Base-by-base conservation (phyloP, 2,113 vertebrate species). In the Ciconia boyciana region DNA sequence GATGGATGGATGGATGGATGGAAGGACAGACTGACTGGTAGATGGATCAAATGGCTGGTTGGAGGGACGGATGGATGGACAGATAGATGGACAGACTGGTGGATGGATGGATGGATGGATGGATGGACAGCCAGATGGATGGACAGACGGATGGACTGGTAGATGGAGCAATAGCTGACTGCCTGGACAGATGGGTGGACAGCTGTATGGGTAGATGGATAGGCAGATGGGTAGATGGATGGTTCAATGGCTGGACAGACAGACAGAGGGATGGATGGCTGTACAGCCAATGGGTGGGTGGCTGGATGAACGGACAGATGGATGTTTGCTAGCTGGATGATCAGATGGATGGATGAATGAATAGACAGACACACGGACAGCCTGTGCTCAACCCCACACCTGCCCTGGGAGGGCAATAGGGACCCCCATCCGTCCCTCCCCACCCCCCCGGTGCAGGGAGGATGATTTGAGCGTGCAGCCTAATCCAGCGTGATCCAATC, bases 401-500 rank as follows among this genome's bases (percentile, higher is more conserved):
- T 4, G 7, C 54, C 65, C 62, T 18, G 1, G 78, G 26, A 48
- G 86, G 58, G 57, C 2, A 0, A 15, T 3, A 34, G 44, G 74
- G 49, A 74, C 83, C 76, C 64, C n/a, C 2, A 3, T 39, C 62
- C 10, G 0, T 39, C 79, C 65, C 32, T 65, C 60, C 80, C 83
- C 11, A 0, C 74, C 86, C 90, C 92, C 90, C 8, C 39, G 1
- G 68, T 2, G 0, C 78, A 17, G 86, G 70, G 68, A 28, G 89
- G 95, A 69, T 77, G 94, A 85, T 77, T 58, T 8, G 78, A 90
- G 94, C 34, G 21, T 48, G 93, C 91, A 66, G 91, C 89, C 94
- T 96, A 95, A 96, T 96, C 94, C 95, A 3, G 90, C 6, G 36
- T 94, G 95, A 96, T 95, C 94, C 95, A 82, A 95, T 93, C 95